Base-by-base conservation (phyloP, 2,113 vertebrate species). In the Apodemus sylvaticus region DNA sequence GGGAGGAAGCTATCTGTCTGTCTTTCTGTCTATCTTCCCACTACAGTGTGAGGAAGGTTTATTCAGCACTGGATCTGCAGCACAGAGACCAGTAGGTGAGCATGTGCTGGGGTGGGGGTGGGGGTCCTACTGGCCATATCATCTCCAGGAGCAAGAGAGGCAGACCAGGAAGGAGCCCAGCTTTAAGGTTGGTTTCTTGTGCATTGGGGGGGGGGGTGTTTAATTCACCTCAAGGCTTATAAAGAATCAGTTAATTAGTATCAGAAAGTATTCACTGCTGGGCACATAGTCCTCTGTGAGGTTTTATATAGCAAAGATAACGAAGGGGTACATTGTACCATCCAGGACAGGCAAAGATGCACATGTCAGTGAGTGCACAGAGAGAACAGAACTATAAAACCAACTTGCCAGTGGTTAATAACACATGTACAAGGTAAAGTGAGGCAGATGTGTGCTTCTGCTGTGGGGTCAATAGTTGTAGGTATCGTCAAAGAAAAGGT, bases 91-190 rank as follows among this genome's bases (percentile, higher is more conserved):
- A 20, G 48, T 5, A 12, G 29, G 36, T 24, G 64, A 26, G 29
- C 11, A 16, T 39, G 3, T 2, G 79, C 16, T 12, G 2, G 77
- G 51, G 36, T 14, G 0, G 2, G 0, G 9, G 3, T 0, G 26
- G 24, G 26, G 39, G 58, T 5, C 53, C 39, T 45, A 29, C 6
- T 39, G 53, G 53, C 77, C 60, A 0, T 22, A 76, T 10, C 19
- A 24, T 39, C 14, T 26, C 45, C 78, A 45, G 16, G 86, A 71
- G 55, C 29, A 74, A 12, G 8, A 26, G 68, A 64, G n/a, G 39
- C 1, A 6, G 62, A 78, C 36, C 58, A 17, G 70, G 20, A 24
- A 60, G 26, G 3, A 22, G 20, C 70, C 36, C n/a, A 31, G 58
- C 48, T 60, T 55, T 36, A 60, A 62, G 62, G 66, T 60, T 62